phyloP scores from a whole-genome alignment of 1,140 invertebrate genomes.

The Caerostris extrusa region DNA sequence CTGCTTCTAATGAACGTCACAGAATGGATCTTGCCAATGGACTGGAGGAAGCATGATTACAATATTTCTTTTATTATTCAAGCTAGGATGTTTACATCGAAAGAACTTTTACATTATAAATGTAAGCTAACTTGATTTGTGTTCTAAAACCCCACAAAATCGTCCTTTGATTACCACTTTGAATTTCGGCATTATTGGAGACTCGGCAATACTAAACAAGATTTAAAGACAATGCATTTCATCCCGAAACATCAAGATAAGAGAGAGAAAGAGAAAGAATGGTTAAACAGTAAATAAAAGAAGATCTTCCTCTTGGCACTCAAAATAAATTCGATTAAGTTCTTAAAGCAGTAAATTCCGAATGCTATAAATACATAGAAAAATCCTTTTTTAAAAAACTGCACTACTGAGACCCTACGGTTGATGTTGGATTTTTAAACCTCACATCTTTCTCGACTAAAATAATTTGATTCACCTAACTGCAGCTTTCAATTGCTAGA shows the following conservation, averaged over 20 bases:
- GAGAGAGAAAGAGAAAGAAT: neutral
- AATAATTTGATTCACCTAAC: neutral
- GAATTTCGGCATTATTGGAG: neutral
- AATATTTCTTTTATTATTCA: no score
- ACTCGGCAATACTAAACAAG: neutral
- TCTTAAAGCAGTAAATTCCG: neutral
- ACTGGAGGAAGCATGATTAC: no score
- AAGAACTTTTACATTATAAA: no score
- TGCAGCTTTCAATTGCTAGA: neutral
- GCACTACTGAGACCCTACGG: neutral
- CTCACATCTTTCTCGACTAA: no score
- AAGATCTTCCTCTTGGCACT: neutral
- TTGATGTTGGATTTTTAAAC: neutral
- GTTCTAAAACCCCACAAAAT: no score
- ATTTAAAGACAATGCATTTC: neutral
- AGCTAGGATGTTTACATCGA: no score
- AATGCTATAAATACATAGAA: neutral
- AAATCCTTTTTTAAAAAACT: neutral
- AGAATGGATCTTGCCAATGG: no score
- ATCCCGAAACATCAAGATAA: neutral
- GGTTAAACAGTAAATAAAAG: neutral
- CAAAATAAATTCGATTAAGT: neutral
- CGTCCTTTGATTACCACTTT: no score
- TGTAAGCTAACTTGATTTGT: no score
- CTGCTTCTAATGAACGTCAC: no score